These are phyloP conservation scores for Amphipoea oculea DNA, from an alignment of 2,888 invertebrate species.

Conservation along the genomic window DNA sequence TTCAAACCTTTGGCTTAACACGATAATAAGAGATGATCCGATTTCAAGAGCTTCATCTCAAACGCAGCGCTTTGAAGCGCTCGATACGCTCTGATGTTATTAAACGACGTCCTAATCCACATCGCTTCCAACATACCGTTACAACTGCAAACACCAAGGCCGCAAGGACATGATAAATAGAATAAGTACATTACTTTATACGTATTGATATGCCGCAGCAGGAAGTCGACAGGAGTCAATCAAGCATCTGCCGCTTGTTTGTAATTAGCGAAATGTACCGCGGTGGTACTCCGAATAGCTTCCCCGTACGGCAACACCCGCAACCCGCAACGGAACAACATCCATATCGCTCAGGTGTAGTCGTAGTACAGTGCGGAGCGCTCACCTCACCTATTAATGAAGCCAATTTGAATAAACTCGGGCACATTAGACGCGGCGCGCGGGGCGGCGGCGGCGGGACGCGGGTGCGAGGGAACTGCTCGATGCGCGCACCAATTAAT, in stretches of 20 bases:
- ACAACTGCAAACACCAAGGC: background rate
- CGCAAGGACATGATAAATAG: background rate
- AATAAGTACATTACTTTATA: background rate
- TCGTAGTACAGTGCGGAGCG: constrained; percentile 11
- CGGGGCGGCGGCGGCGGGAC: constrained; percentile 21
- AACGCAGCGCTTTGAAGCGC: constrained; percentile 17
- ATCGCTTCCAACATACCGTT: background rate
- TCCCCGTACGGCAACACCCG: background rate
- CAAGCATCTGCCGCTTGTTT: constrained; percentile 1
- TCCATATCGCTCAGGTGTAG: constrained; percentile 22
- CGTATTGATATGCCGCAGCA: constrained; percentile 1
- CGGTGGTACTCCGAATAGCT: background rate
- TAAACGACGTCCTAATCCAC: constrained; percentile 13
- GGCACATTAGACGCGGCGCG: constrained; percentile 63
- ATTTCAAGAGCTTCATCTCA: constrained; percentile 33
- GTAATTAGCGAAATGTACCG: background rate
- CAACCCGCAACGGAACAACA: constrained; percentile 14
- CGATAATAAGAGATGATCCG: constrained; percentile 45
- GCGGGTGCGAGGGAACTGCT: constrained; percentile 16
- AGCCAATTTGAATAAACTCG: constrained; percentile 79
- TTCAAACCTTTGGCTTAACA: constrained; percentile 32
- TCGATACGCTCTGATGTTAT: constrained; percentile 30
- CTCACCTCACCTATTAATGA: constrained; percentile 72
- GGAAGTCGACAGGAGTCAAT: constrained; percentile 4
- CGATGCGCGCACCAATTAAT: constrained; percentile 77